Percentiles rank a stretch among this genome's conserved stretches.
These are phyloP conservation scores for Etheostoma nigrum DNA, from an alignment of 2,797 vertebrate genomes.

Conservation along the genomic window DNA sequence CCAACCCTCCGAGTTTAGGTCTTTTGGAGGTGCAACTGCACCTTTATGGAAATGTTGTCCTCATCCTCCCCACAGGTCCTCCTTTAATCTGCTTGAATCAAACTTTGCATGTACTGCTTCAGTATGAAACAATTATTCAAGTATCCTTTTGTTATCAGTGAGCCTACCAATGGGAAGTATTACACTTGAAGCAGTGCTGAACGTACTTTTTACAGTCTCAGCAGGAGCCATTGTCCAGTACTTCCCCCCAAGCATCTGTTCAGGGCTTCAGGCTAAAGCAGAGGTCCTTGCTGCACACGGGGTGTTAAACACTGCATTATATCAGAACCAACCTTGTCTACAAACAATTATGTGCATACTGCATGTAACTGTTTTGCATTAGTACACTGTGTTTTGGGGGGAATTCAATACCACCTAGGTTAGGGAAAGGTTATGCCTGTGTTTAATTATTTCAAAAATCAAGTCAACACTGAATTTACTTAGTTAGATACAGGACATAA, in stretches of 20 bases:
- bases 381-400: not conserved
- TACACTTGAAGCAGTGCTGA: conserved; percentile 40
- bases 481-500: not conserved
- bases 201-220: conserved; percentile 44
- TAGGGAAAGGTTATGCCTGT: not conserved
- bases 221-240: conserved; percentile 40
- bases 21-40: not conserved
- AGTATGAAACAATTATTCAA: conserved; percentile 7
- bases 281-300: conserved; percentile 45
- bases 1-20: not conserved
- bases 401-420: not conserved
- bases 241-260: conserved; percentile 65
- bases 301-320: conserved; percentile 59
- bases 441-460: conserved; percentile 1
- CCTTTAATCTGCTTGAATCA: conserved; percentile 11
- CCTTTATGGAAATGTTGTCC: conserved; percentile 17
- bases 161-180: conserved; percentile 28
- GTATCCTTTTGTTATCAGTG: conserved; percentile 12
- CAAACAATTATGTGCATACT: not conserved
- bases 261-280: conserved; percentile 44
- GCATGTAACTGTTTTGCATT: conserved; percentile 7
- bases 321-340: conserved; percentile 27
- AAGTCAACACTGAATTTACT: not conserved
- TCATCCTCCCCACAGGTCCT: not conserved
- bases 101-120: not conserved